Base-by-base conservation (phyloP, 2,888 invertebrate genomes). In the Cosmorhoe ocellata region DNA sequence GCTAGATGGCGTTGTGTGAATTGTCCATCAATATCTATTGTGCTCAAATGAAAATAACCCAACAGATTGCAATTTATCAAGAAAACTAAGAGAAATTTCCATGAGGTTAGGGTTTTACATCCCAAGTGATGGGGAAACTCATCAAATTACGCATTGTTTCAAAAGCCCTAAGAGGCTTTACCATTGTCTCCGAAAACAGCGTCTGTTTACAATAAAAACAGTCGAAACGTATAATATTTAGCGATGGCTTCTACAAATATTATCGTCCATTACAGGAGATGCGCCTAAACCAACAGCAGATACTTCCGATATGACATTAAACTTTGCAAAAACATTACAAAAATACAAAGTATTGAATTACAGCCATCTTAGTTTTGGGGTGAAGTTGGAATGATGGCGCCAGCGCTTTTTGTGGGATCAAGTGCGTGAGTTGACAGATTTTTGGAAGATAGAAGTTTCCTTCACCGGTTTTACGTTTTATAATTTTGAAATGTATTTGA, bases 281-380 rank as follows among this genome's bases (percentile, higher is more conserved):
- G 63, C 61, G 64, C 88, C 88, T 87, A 86, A 87, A 69, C 58
- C 80, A 88, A 88, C 80, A 88, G 44, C 50, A 48, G 62, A 71
- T 68, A 79, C 84, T 86, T 88, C 88, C 88, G 83, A 76, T 70
- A 72, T 74, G 77, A 78, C 70, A 78, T 79, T 78, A 79, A 76
- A 80, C 77, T 76, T 78, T 74, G 84, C 84, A 83, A 84, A 86
- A 78, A 80, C 72, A 66, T 59, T 48, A 26, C 13, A 58, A 58
- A 61, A 64, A 74, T 70, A 74, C 63, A 71, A 71, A 79, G 81
- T 85, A 81, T 87, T 79, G 70, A 71, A 74, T 87, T 85, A 84
- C 87, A 39, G 60, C 54, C 66, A 54, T 64, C 65, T 65, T 63
- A 59, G 69, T 66, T 66, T 67, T 65, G 64, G 59, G 63, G 61